phyloP scores from a whole-genome alignment of 2,113 vertebrate genomes.

The Poeciliopsis turrubarensis region DNA sequence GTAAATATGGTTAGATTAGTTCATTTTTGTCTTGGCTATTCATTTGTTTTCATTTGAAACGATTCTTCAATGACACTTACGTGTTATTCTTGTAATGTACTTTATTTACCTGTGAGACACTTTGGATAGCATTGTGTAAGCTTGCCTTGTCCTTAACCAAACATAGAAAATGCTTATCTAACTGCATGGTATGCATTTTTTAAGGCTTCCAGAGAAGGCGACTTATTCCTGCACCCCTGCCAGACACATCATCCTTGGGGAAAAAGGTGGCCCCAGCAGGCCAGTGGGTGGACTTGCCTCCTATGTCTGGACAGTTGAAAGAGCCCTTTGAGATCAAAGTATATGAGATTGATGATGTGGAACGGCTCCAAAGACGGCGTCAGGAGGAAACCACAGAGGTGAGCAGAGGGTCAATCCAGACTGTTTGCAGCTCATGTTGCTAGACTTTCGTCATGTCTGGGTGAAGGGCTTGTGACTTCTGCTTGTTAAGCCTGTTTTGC shows the following conservation, averaged over 20 bases:
- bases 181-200: constrained; percentile 7
- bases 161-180: constrained; percentile 23
- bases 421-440: constrained; percentile 33
- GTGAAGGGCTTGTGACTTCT: constrained; percentile 33
- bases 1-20: not conserved
- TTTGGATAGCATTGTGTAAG: not conserved
- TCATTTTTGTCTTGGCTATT: not conserved
- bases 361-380: constrained; percentile 89
- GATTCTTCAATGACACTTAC: not conserved
- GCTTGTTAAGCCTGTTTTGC: constrained; percentile 53
- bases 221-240: constrained; percentile 91
- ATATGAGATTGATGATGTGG: constrained; percentile 97
- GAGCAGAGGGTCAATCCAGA: constrained; percentile 58
- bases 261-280: constrained; percentile 88
- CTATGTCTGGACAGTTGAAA: constrained; percentile 89
- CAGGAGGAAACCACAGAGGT: constrained; percentile 89
- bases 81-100: not conserved
- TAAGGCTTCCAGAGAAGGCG: constrained; percentile 93
- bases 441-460: constrained; percentile 42
- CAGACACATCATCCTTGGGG: constrained; percentile 88
- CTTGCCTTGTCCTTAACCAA: not conserved
- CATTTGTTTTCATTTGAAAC: not conserved
- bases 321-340: constrained; percentile 99
- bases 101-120: not conserved
- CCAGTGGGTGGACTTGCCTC: constrained; percentile 96